Evolutionary conservation across 23 tunicate genomes (phyloP).

Genomic region (Styela plicata): DNA sequence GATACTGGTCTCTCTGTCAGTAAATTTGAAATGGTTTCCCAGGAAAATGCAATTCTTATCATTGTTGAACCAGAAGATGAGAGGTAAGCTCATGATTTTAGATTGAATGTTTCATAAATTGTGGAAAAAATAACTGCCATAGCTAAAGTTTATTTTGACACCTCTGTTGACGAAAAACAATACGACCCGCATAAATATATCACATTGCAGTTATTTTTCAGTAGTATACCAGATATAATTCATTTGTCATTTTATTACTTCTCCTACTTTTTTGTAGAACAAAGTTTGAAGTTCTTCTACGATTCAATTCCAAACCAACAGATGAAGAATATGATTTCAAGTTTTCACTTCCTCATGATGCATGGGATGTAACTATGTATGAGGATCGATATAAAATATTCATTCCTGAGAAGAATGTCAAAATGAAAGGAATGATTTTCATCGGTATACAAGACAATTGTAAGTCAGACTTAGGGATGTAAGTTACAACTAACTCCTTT

Average conservation of each 20-base stretch:
- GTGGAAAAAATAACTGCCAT: too few species aligned
- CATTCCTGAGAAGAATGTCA: constrained; percentile 68
- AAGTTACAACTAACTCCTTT: too few species aligned
- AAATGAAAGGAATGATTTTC: constrained; percentile 48
- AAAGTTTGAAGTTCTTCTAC: constrained; percentile 67
- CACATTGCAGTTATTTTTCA: too few species aligned
- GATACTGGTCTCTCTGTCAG: constrained; percentile 84
- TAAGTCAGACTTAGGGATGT: constrained; percentile 24
- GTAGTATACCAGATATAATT: too few species aligned
- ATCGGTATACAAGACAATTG: constrained; percentile 80
- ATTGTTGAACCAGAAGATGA: constrained; percentile 84
- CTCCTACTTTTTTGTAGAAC: constrained; percentile 60
- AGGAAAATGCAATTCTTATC: constrained; percentile 73
- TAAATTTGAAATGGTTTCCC: constrained; percentile 86
- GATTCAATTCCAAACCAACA: constrained; percentile 63
- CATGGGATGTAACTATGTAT: constrained; percentile 80
- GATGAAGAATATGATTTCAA: constrained; percentile 73
- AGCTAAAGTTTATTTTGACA: too few species aligned
- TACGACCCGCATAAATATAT: too few species aligned
- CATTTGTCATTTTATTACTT: too few species aligned
- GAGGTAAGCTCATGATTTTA: constrained; percentile 28
- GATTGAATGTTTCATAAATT: neutral
- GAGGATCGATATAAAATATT: constrained; percentile 85
- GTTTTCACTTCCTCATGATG: constrained; percentile 60
- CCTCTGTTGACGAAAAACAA: too few species aligned